Percentiles rank a stretch among this genome's conserved stretches.
These are phyloP conservation scores for Mycetomoellerius zeteki DNA, from an alignment of 1,140 invertebrate species.

Conservation along the genomic window DNA sequence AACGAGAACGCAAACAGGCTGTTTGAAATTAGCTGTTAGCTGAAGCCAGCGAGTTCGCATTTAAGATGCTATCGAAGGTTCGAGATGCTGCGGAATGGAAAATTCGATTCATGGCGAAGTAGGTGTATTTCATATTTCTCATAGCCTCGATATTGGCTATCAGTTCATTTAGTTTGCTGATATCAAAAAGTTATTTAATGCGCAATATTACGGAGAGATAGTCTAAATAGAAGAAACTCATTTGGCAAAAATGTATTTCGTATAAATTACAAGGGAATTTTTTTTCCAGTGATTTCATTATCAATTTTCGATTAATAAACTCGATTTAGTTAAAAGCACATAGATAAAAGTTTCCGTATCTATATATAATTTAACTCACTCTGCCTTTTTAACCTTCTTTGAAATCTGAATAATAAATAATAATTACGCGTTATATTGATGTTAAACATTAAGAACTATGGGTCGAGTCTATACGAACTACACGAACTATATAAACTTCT, in stretches of 20 bases:
- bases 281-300: constrained; percentile 14
- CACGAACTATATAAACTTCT: background rate
- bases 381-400: too few species aligned
- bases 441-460: background rate
- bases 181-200: constrained; percentile 14
- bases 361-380: too few species aligned
- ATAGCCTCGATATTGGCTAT: background rate
- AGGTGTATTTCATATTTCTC: background rate
- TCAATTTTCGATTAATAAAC: background rate
- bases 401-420: constrained; percentile 5
- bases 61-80: constrained; percentile 77
- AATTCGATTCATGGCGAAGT: background rate
- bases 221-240: too few species aligned
- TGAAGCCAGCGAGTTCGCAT: constrained; percentile 73
- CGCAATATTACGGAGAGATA: background rate
- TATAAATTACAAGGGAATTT: background rate
- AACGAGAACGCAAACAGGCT: constrained; percentile 76
- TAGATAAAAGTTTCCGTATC: too few species aligned
- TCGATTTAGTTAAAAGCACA: background rate
- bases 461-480: background rate
- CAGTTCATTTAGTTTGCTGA: background rate
- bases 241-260: background rate
- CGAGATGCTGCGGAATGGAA: constrained; percentile 60
- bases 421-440: background rate
- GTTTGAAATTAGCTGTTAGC: constrained; percentile 80